Evolutionary conservation across 2,888 invertebrate species (phyloP), one percentile per base, ranked within the genome.

Genomic region (Branchellion lobata): DNA sequence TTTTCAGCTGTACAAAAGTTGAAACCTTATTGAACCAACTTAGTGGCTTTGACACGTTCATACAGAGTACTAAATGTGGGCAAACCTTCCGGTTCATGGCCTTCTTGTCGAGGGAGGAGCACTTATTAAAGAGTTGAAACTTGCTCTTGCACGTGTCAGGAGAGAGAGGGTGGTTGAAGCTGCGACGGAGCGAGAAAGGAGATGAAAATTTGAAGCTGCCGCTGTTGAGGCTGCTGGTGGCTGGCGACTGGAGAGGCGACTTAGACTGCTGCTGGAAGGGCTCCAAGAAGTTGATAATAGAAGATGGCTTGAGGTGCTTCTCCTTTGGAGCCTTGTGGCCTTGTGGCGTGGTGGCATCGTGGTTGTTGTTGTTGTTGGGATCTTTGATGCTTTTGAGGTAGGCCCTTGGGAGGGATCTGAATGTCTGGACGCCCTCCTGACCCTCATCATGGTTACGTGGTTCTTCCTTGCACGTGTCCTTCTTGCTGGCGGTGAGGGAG

Each of bases 121-220:
- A 57, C 21, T 57, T 57, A n/a, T 57, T 57, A n/a, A 57, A 57
- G 24, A 57, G 61, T 57, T 57, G 61, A 57, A 57, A 57, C 61
- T 57, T 57, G 5, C 11, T 14, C 24, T 57, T 57, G 3, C 11
- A n/a, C 3, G n/a, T 8, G n/a, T 57, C 61, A n/a, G 61, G 61
- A 24, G 61, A 24, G 61, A n/a, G 14, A 5, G 61, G 61, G n/a
- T 57, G 61, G 24, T 57, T 57, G 24, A 57, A 57, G n/a, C 61
- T 57, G 3, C 61, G 61, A 57, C 61, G 61, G 21, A 57, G 61
- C 5, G 61, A 57, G 24, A 57, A 57, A 24, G 61, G 61, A 18
- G 61, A 57, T 5, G 61, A 24, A 5, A 57, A 5, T n/a, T 57
- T 57, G 61, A 57, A 57, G 18, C 47, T 47, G 47, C 47, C 47